These are phyloP conservation scores for Linnaemya tessellans DNA, from an alignment of 2,888 invertebrate species.

Conservation along the genomic window DNA sequence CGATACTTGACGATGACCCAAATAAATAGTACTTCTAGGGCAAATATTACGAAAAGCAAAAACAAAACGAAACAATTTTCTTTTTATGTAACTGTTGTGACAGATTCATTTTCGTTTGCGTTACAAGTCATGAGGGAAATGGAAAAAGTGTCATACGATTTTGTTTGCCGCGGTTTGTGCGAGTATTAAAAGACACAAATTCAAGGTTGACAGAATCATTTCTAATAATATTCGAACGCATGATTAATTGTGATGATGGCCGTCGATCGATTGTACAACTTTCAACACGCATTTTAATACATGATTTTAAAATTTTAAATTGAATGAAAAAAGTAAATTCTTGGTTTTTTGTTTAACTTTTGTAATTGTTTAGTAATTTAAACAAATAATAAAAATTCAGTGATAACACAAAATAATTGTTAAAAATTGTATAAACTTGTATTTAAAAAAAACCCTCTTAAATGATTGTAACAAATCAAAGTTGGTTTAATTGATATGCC, in stretches of 20 bases:
- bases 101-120: not conserved
- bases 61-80: not conserved
- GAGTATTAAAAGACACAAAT: slow-evolving; percentile 22
- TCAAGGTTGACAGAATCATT: slow-evolving; percentile 36
- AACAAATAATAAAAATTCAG: slow-evolving; percentile 13
- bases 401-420: not conserved
- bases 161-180: not conserved
- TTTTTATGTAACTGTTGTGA: slow-evolving; percentile 5
- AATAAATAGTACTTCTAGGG: slow-evolving; percentile 32
- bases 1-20: not conserved
- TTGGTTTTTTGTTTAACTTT: not conserved
- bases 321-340: not conserved
- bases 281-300: slow-evolving; percentile 3
- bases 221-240: slow-evolving; percentile 4
- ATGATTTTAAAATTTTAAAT: not conserved
- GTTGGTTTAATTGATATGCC: slow-evolving; percentile 4
- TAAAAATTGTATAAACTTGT: not conserved
- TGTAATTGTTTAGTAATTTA: slow-evolving; percentile 7
- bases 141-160: slow-evolving; percentile 16
- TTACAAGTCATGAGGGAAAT: not conserved
- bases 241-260: slow-evolving; percentile 21
- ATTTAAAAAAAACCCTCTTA: not conserved
- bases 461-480: not conserved
- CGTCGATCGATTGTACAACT: not conserved
- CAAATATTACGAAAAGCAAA: not conserved